Evolutionary conservation across 1,140 invertebrate genomes (phyloP), one percentile per base, ranked within the genome.

Genomic region (Acyrthosiphon pisum): DNA sequence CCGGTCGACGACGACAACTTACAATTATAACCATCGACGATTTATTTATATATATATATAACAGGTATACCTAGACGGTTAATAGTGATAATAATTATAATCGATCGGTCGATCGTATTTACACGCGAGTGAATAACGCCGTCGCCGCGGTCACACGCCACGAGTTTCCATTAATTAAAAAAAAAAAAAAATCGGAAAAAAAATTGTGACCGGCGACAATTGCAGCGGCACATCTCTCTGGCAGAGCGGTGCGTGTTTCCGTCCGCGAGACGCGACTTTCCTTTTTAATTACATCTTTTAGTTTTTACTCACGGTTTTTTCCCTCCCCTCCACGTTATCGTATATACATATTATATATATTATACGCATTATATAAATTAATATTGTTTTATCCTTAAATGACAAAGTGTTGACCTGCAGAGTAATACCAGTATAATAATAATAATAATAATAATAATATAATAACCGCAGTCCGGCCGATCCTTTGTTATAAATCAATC

Each of bases 351-450:
- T 41, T 41, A 41, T 41, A 41, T n/a, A 68, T 60, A 30, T 46
- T 60, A 60, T 60, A 60, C 30, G 41, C 41, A 30, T 22, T 60
- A 60, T 68, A 60, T 60, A 60, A 9, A 30, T 14, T 30, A 68
- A 68, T 68, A 87, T 87, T 48, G 84, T 46, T 48, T 35, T 88
- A 37, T 53, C 87, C 87, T 50, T 88, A 88, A 88, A 88, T n/a
- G 87, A 88, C 46, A 35, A 88, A 50, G 48, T 88, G 87, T 53
- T 22, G 87, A 37, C 87, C 46, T 44, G 35, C 44, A 48, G n/a
- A n/a, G 46, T 88, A 46, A 50, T 50, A n/a, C 86, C 44, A 50
- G 86, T 88, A 46, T 18, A 37, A 88, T 48, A 48, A 14, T 48
- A 48, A n/a, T n/a, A n/a, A 50, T 48, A 50, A 88, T 48, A 50